These are phyloP conservation scores for Leptobrachium ailaonicum DNA, from an alignment of 2,113 vertebrate genomes.

Conservation along the genomic window DNA sequence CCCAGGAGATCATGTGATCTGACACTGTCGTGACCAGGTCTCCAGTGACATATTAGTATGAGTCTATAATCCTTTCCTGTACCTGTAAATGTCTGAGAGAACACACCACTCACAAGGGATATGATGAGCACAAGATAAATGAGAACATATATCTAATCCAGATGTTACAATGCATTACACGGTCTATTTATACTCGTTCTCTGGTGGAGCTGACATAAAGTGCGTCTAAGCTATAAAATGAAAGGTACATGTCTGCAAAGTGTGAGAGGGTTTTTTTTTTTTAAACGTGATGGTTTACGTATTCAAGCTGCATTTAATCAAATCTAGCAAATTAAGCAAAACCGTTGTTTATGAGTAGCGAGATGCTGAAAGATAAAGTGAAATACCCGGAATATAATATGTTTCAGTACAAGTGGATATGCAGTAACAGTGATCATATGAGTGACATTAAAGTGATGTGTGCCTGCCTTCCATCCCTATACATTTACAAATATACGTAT, in stretches of 20 bases:
- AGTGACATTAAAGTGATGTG: no score
- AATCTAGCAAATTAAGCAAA: background rate
- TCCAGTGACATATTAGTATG: slow-evolving; percentile 10
- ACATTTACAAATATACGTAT: no score
- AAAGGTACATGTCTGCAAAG: background rate
- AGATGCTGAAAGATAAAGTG: no score
- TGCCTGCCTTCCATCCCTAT: no score
- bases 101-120: slow-evolving; percentile 11
- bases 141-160: slow-evolving; percentile 47
- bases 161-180: slow-evolving; percentile 36
- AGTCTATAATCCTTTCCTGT: background rate
- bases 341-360: no score
- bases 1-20: slow-evolving; percentile 47
- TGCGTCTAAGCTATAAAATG: background rate
- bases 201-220: slow-evolving; percentile 20
- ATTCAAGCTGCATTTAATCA: background rate
- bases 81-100: slow-evolving; percentile 36
- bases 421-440: no score
- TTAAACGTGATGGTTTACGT: no score
- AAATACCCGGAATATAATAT: no score
- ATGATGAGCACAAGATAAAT: slow-evolving; percentile 52
- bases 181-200: slow-evolving; percentile 31
- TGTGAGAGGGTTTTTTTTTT: no score
- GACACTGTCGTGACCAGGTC: slow-evolving; percentile 43
- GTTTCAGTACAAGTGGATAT: no score